Base-by-base conservation (phyloP, 2,113 vertebrate species). In the Cyrtonyx montezumae region DNA sequence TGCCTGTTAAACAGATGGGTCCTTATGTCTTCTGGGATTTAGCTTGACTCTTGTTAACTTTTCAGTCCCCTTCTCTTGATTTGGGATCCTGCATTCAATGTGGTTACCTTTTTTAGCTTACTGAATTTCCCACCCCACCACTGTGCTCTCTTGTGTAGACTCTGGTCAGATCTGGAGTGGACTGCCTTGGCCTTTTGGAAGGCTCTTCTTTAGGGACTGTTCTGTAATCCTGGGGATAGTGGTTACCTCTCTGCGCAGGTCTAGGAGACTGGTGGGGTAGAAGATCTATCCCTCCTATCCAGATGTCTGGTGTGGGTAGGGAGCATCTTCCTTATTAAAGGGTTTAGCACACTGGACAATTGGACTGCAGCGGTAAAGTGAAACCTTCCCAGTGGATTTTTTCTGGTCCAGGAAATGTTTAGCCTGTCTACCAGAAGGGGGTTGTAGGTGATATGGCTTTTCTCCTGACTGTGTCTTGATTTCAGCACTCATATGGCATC, bases 1-100 rank as follows among this genome's bases (percentile, higher is more conserved):
- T 5, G 69, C 5, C 11, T 69, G 8, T 17, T 61, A 49, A 45
- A 68, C 16, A 61, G 25, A 61, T 1, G 5, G 21, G 21, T 84
- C 22, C 20, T 34, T 1, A 0, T 66, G 45, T 76, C 6, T n/a
- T 8, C 23, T 55, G 23, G 2, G 5, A 9, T 73, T 23, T 56
- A 6, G 1, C 76, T 82, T 8, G 6, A 30, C 11, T 77, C 21
- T 11, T 74, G 5, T 40, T 80, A 68, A 46, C 21, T 75, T 93
- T 68, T 80, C 55, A 17, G 55, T n/a, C 66, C 1, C 43, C 5
- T 2, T 56, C 19, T 88, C 83, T 53, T 1, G 0, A 79, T 76
- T 18, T 71, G 69, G 18, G 17, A 30, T 25, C 42, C 26, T 13
- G 11, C 0, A 0, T 46, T 19, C 2, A 3, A 8, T 7, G 2